Conservation (phyloP, 2,888 invertebrate genomes). For the Nebria salina region DNA sequence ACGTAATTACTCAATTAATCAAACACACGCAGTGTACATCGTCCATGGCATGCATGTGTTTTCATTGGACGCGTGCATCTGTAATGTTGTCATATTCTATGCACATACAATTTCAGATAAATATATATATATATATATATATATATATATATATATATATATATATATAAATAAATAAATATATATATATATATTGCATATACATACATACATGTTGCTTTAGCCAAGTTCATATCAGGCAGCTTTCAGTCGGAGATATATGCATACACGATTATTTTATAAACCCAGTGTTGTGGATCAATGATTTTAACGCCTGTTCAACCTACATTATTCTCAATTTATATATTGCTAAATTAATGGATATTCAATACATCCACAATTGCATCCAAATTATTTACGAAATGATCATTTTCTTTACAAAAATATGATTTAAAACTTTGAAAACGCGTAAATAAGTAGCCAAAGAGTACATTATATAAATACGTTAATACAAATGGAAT, state of each 20-base stretch:
- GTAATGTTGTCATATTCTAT: not conserved
- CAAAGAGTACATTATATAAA: no score
- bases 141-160: not conserved
- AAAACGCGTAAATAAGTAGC: no score
- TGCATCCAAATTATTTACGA: no score
- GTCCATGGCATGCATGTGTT: not conserved
- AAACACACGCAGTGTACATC: conserved; percentile 22
- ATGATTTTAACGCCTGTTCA: not conserved
- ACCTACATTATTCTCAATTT: not conserved
- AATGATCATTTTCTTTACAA: no score
- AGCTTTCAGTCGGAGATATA: not conserved
- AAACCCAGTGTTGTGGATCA: not conserved
- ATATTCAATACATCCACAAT: no score
- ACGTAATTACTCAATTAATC: conserved; percentile 38
- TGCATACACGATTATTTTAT: not conserved
- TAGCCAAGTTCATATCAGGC: not conserved
- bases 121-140: not conserved
- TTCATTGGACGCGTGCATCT: not conserved
- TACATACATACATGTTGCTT: not conserved
- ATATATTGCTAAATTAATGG: not conserved
- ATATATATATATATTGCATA: not conserved
- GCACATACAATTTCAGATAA: conserved; percentile 13
- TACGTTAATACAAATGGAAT: no score
- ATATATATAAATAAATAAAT: not conserved
- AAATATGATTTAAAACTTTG: no score